phyloP scores from a whole-genome alignment of 2,888 invertebrate genomes.

The Drosophila paucipuncta region DNA sequence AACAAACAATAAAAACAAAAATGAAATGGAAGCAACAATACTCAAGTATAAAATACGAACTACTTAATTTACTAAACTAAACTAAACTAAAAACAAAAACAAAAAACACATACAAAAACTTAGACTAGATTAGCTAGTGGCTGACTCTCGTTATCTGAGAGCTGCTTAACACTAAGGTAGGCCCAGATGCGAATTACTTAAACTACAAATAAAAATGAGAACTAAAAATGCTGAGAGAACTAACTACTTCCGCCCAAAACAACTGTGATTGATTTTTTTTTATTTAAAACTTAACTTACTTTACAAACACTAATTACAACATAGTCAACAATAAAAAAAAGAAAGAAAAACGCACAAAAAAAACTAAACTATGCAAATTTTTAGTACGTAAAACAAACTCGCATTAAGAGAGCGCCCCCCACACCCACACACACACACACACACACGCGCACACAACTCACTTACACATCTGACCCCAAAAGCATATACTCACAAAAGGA shows the following conservation, averaged over 20 bases:
- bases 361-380: constrained; percentile 76
- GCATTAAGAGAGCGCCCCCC: constrained; percentile 47
- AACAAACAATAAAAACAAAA: constrained; percentile 32
- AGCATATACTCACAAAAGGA: constrained; percentile 37
- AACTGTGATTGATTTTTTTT: constrained; percentile 84
- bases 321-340: constrained; percentile 60
- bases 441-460: constrained; percentile 14
- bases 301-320: constrained; percentile 48
- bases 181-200: constrained; percentile 62
- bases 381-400: constrained; percentile 53
- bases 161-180: constrained; percentile 48
- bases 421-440: constrained; percentile 19
- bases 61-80: constrained; percentile 66
- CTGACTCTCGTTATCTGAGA: constrained; percentile 57
- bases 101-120: constrained; percentile 20
- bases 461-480: constrained; percentile 19
- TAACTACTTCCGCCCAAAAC: constrained; percentile 84
- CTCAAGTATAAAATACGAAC: constrained; percentile 84
- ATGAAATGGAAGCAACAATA: constrained; percentile 76
- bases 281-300: constrained; percentile 58
- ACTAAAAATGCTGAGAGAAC: constrained; percentile 47
- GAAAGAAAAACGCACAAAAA: constrained; percentile 37
- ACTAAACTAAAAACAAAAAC: constrained; percentile 14
- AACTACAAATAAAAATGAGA: constrained; percentile 26
- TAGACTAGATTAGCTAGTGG: constrained; percentile 48